Percentiles rank a stretch among this genome's conserved stretches.
Conservation (phyloP, 2,113 vertebrate genomes). For the Pungitius pungitius region DNA sequence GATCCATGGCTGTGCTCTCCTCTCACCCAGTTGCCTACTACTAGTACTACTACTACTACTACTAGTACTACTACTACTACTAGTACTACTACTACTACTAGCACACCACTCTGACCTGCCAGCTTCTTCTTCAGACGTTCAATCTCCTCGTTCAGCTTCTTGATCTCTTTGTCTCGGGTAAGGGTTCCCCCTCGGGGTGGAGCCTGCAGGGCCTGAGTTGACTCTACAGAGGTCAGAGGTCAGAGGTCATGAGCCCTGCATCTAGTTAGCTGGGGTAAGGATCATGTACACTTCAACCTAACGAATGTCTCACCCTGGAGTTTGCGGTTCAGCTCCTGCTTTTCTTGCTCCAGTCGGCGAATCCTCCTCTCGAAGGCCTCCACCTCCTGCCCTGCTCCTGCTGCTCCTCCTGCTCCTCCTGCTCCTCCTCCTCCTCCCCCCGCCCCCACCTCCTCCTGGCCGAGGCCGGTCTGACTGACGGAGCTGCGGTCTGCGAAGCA, state of each 20-base stretch:
- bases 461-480: slow-evolving; percentile 69
- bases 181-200: slow-evolving; percentile 84
- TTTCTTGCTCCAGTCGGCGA: slow-evolving; percentile 92
- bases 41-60: too few relatives aligned
- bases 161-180: slow-evolving; percentile 90
- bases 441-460: slow-evolving; percentile 72
- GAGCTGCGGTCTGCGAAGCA: slow-evolving; percentile 89
- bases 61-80: not conserved
- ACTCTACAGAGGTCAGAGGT: slow-evolving; percentile 77
- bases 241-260: not conserved
- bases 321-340: slow-evolving; percentile 91
- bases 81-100: too few relatives aligned
- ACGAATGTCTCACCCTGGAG: slow-evolving; percentile 84
- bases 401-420: slow-evolving; percentile 40
- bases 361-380: slow-evolving; percentile 92
- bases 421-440: slow-evolving; percentile 47
- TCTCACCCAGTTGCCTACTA: too few relatives aligned
- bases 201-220: slow-evolving; percentile 87
- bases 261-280: not conserved
- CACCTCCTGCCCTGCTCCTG: slow-evolving; percentile 81
- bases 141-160: slow-evolving; percentile 95
- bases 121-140: slow-evolving; percentile 93
- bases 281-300: too few relatives aligned
- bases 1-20: too few relatives aligned
- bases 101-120: slow-evolving; percentile 81